Evolutionary conservation across 2,113 vertebrate genomes (phyloP).

Genomic region (Tautogolabrus adspersus): DNA sequence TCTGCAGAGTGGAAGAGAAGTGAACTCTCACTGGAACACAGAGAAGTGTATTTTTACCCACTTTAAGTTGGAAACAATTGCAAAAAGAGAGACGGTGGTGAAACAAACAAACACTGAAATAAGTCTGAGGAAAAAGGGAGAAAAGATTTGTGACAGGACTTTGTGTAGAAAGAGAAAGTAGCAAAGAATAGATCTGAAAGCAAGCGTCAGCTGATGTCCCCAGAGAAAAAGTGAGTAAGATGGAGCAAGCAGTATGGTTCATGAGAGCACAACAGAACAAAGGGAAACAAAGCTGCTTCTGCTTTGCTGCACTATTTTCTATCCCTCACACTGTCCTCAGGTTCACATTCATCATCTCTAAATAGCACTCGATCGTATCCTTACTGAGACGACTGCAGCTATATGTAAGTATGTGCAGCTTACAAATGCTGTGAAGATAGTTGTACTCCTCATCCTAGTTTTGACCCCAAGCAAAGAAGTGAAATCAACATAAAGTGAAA

Average conservation of each 20-base stretch:
- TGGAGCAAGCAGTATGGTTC: not conserved
- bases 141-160: not conserved
- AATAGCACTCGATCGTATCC: not conserved
- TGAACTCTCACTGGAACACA: constrained; percentile 1
- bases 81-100: no score
- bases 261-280: constrained; percentile 1
- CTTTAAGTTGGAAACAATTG: no score
- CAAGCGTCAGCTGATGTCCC: constrained; percentile 16
- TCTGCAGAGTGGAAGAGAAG: constrained; percentile 8
- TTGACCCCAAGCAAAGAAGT: not conserved
- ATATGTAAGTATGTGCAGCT: not conserved
- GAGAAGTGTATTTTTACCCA: not conserved
- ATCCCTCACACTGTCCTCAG: not conserved
- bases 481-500: no score
- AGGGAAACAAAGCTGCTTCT: constrained; percentile 5
- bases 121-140: not conserved
- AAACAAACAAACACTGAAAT: no score
- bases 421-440: not conserved
- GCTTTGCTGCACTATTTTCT: constrained; percentile 20
- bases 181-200: constrained; percentile 15
- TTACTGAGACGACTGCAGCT: not conserved
- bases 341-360: constrained; percentile 19
- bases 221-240: constrained; percentile 7
- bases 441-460: not conserved
- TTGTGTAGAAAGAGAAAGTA: not conserved